Evolutionary conservation across 2,113 vertebrate species (phyloP).

Genomic region (Symphodus melops): DNA sequence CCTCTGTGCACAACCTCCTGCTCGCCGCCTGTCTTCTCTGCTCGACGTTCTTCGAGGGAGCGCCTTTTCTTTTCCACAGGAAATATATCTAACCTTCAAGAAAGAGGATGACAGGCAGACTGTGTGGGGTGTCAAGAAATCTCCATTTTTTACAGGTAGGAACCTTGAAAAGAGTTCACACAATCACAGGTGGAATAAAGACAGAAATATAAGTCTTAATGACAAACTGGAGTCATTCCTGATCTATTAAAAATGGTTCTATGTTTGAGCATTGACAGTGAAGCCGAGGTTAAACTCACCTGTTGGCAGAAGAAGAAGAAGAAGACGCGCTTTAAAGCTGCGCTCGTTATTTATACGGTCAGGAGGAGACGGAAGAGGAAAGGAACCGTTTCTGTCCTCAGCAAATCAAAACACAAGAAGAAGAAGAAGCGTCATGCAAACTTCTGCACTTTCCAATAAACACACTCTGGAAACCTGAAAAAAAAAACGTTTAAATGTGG

Average conservation of each 20-base stretch:
- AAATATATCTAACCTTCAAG: slow-evolving; percentile 42
- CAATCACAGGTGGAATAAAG: neutral
- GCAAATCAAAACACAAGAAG: slow-evolving; percentile 46
- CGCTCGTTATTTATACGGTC: slow-evolving; percentile 37
- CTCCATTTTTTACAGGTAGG: neutral
- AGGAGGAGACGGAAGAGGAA: neutral
- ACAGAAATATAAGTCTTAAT: neutral
- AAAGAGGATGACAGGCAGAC: slow-evolving; percentile 7
- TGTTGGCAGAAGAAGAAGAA: slow-evolving; percentile 4
- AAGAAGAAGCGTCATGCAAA: neutral
- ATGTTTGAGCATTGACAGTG: too few species aligned
- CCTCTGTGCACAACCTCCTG: slow-evolving; percentile 11
- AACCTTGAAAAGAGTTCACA: neutral
- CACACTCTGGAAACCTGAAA: neutral
- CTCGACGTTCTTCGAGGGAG: slow-evolving; percentile 47
- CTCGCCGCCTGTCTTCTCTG: slow-evolving; percentile 48
- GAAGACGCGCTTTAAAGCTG: neutral
- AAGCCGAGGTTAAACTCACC: slow-evolving; percentile 20
- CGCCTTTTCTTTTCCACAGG: slow-evolving; percentile 59
- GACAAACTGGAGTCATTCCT: too few species aligned
- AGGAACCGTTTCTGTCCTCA: neutral
- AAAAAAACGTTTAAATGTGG: slow-evolving; percentile 2
- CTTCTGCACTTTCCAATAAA: slow-evolving; percentile 5
- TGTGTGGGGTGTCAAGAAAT: slow-evolving; percentile 1
- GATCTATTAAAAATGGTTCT: too few species aligned